phyloP scores from a whole-genome alignment of 2,888 invertebrate genomes.

The Ormyrus labotus region DNA sequence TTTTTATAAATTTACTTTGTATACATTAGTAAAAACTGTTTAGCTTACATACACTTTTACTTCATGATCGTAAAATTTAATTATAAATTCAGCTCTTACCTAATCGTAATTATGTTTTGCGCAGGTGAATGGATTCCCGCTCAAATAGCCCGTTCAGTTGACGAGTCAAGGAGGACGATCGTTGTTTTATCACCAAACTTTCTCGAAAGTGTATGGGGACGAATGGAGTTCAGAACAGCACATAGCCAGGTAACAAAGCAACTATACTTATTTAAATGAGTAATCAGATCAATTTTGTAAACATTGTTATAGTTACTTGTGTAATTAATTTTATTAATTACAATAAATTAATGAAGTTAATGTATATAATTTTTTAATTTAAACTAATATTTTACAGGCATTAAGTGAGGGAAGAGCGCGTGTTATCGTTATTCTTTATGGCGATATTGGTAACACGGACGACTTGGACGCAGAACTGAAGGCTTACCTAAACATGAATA shows the following conservation, averaged over 20 bases:
- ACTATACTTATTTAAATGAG: too few relatives aligned
- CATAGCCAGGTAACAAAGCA: conserved; percentile 75
- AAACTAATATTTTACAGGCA: conserved; percentile 75
- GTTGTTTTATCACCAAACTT: conserved; percentile 85
- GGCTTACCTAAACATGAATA: conserved; percentile 85
- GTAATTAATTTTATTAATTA: too few relatives aligned
- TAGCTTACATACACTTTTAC: too few relatives aligned
- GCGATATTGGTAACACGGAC: conserved; percentile 81
- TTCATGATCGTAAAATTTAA: too few relatives aligned
- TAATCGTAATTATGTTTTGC: too few relatives aligned
- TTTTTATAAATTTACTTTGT: not conserved
- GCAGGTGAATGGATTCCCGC: conserved; percentile 83
- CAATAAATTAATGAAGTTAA: too few relatives aligned
- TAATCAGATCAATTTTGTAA: too few relatives aligned
- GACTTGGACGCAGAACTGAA: conserved; percentile 83
- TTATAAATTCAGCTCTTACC: too few relatives aligned
- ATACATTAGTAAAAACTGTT: too few relatives aligned
- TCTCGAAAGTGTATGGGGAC: conserved; percentile 85
- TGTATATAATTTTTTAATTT: not conserved
- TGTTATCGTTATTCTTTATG: conserved; percentile 84
- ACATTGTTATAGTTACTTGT: too few relatives aligned
- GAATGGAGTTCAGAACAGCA: conserved; percentile 85
- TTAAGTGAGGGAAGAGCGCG: conserved; percentile 82
- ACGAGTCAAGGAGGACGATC: conserved; percentile 83
- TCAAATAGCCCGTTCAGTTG: conserved; percentile 83